Conservation (phyloP, 2,797 vertebrate genomes). For the Lithobates sylvaticus region DNA sequence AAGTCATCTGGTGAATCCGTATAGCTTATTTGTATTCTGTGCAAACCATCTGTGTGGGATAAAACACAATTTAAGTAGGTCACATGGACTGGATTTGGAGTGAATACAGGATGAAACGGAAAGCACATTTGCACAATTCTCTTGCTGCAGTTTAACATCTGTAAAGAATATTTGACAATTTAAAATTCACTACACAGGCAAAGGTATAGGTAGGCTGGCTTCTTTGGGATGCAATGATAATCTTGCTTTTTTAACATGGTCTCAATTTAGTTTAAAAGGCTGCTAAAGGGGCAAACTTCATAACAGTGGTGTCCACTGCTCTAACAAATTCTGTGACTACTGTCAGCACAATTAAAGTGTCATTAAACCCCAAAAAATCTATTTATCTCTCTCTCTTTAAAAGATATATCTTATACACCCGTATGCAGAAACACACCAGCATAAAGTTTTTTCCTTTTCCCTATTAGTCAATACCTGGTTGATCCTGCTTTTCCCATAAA, state of each 20-base stretch:
- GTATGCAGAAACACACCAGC: too few relatives aligned
- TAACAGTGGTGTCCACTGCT: too few relatives aligned
- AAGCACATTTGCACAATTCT: not conserved
- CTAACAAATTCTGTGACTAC: too few relatives aligned
- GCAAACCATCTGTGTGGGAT: constrained; percentile 84
- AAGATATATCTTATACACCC: too few relatives aligned
- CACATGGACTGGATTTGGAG: not conserved
- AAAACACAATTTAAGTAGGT: constrained; percentile 57
- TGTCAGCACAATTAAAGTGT: too few relatives aligned
- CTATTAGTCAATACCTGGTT: too few relatives aligned
- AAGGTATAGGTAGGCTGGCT: not conserved
- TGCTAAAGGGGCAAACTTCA: too few relatives aligned
- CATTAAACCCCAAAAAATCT: too few relatives aligned
- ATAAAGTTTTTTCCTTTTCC: too few relatives aligned
- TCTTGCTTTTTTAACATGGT: too few relatives aligned
- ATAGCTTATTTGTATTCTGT: constrained; percentile 90
- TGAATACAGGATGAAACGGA: not conserved
- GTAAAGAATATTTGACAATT: not conserved
- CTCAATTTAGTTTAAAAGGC: not conserved
- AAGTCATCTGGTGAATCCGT: constrained; percentile 78
- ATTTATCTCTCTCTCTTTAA: too few relatives aligned
- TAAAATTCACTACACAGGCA: not conserved
- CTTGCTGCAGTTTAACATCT: not conserved
- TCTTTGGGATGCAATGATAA: not conserved
- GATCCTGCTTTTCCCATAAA: too few relatives aligned